Conservation (phyloP, 2,113 vertebrate genomes). For the Cathartes aura region DNA sequence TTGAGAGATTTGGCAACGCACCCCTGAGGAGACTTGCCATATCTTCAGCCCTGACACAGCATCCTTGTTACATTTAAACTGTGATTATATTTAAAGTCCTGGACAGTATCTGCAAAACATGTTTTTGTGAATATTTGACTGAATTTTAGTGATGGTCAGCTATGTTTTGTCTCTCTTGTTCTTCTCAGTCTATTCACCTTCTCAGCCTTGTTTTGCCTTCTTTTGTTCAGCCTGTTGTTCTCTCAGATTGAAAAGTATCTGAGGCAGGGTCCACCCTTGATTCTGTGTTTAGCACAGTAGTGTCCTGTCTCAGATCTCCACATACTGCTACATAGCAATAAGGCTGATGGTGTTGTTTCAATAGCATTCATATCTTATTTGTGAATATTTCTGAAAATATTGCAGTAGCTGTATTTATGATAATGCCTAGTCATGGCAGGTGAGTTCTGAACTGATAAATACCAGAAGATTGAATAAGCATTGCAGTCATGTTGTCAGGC, state of each 20-base stretch:
- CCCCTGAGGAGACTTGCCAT: not conserved
- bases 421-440: not conserved
- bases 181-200: not conserved
- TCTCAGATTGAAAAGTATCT: not conserved
- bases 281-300: not conserved
- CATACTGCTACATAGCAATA: fast-evolving
- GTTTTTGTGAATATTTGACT: fast-evolving
- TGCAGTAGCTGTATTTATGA: not conserved
- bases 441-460: not conserved
- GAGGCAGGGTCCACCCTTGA: not conserved
- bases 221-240: not conserved
- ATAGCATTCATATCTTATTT: not conserved
- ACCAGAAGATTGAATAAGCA: not conserved
- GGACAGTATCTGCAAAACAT: not conserved
- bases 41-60: not conserved
- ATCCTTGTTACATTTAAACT: not conserved
- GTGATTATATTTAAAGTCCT: not conserved
- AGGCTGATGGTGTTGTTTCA: not conserved
- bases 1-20: fast-evolving
- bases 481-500: not conserved
- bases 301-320: not conserved
- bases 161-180: not conserved
- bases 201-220: not conserved
- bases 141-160: not conserved
- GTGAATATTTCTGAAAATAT: not conserved